Percentiles rank a stretch among this genome's conserved stretches.
Evolutionary conservation across 2,888 invertebrate genomes (phyloP).

Genomic region (Polymixis flavicincta): DNA sequence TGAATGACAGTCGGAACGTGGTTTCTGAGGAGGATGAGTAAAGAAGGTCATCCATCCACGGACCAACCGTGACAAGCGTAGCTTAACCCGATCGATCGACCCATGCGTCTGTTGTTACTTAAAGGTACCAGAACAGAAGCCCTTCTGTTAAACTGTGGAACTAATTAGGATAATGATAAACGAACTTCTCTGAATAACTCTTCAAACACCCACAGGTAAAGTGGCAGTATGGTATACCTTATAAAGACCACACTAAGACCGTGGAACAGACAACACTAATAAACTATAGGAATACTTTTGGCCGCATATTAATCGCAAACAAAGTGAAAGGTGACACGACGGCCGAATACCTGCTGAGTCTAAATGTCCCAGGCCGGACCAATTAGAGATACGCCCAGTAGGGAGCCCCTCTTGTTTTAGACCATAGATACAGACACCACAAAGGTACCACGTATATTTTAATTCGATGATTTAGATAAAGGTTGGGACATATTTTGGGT

Average conservation of each 20-base stretch:
- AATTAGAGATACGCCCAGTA: conserved; percentile 65
- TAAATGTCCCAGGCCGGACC: conserved; percentile 55
- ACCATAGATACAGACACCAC: conserved; percentile 42
- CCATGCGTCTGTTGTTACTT: no score
- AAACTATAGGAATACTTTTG: conserved; percentile 65
- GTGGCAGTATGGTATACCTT: not conserved
- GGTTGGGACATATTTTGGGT: conserved; percentile 55
- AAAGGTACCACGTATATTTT: conserved; percentile 28
- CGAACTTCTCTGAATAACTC: not conserved
- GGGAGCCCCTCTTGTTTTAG: conserved; percentile 65
- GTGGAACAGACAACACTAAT: conserved; percentile 42
- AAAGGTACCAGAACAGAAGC: no score
- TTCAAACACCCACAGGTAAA: not conserved
- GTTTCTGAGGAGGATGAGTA: no score
- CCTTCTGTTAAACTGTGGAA: no score
- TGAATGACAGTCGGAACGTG: no score
- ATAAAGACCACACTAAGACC: not conserved
- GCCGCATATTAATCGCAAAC: conserved; percentile 78
- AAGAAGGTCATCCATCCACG: no score
- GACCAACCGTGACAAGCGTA: no score
- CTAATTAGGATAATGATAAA: no score
- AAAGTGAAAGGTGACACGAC: conserved; percentile 79
- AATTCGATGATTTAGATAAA: conserved; percentile 63
- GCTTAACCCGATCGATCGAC: no score
- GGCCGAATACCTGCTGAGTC: conserved; percentile 72